These are phyloP conservation scores for Vidua macroura DNA, from an alignment of 2,113 vertebrate species.

Conservation along the genomic window DNA sequence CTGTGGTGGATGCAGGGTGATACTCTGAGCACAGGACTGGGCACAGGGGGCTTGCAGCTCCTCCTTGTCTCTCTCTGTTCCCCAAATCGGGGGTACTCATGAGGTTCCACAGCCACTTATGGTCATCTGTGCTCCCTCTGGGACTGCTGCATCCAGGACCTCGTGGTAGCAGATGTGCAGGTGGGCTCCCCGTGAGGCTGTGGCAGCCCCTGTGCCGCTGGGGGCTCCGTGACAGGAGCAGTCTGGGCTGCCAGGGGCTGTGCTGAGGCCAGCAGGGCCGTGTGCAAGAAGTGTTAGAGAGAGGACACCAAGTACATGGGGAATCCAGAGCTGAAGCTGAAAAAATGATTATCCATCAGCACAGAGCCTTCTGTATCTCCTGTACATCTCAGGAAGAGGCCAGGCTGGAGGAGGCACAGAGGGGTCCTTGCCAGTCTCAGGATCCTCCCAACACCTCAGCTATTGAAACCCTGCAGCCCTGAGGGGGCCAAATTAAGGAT, in stretches of 20 bases:
- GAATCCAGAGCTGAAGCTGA: neutral
- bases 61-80: neutral
- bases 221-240: neutral
- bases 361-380: neutral
- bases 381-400: neutral
- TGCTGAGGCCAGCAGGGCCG: neutral
- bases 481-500: neutral
- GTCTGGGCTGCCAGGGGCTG: neutral
- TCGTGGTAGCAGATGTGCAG: neutral
- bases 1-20: neutral
- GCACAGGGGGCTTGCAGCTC: neutral
- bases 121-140: neutral
- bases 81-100: accelerated
- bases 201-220: neutral
- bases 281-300: neutral
- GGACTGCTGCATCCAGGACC: neutral
- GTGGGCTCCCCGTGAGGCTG: neutral
- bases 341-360: neutral
- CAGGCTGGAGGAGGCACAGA: neutral
- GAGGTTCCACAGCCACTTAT: accelerated
- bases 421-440: neutral
- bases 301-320: neutral
- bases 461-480: neutral
- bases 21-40: accelerated
- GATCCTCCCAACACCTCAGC: neutral